Evolutionary conservation across 2,888 invertebrate species (phyloP).

Genomic region (Polylopha cassiicola): DNA sequence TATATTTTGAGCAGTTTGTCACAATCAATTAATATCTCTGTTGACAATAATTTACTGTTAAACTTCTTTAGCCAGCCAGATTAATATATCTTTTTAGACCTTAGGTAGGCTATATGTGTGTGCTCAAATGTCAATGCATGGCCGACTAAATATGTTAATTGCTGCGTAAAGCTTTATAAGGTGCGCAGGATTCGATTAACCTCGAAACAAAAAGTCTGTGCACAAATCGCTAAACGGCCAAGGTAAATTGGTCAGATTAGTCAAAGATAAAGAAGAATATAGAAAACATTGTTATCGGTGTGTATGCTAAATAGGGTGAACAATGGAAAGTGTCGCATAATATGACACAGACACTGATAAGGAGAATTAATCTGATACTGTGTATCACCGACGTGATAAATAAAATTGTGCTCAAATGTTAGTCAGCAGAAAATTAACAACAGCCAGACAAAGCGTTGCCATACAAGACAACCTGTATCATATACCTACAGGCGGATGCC

Average conservation of each 20-base stretch:
- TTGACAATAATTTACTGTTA: constrained; percentile 26
- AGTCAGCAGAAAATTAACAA: constrained; percentile 22
- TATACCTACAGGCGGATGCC: constrained; percentile 39
- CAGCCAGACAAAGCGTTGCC: constrained; percentile 33
- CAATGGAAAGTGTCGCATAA: constrained; percentile 17
- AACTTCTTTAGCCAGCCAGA: too few relatives aligned
- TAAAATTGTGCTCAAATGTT: constrained; percentile 12
- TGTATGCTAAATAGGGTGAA: constrained; percentile 2
- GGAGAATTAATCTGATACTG: constrained; percentile 17
- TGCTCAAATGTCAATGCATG: constrained; percentile 35
- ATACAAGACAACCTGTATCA: constrained; percentile 27
- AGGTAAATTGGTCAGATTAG: constrained; percentile 50
- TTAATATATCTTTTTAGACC: constrained; percentile 4
- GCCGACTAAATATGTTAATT: constrained; percentile 43
- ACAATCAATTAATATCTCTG: constrained; percentile 38
- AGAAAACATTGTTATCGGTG: constrained; percentile 15
- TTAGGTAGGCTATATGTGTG: constrained; percentile 2
- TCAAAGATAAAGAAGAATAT: constrained; percentile 29
- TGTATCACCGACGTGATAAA: constrained; percentile 14
- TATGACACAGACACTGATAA: constrained; percentile 13
- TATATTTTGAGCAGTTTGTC: constrained; percentile 37
- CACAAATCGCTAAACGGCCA: constrained; percentile 54
- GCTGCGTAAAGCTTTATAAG: constrained; percentile 37
- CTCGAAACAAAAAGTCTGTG: constrained; percentile 63
- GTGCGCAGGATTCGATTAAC: constrained; percentile 49